Conservation (phyloP, 2,113 vertebrate species). For the Sinocyclocheilus anshuiensis region DNA sequence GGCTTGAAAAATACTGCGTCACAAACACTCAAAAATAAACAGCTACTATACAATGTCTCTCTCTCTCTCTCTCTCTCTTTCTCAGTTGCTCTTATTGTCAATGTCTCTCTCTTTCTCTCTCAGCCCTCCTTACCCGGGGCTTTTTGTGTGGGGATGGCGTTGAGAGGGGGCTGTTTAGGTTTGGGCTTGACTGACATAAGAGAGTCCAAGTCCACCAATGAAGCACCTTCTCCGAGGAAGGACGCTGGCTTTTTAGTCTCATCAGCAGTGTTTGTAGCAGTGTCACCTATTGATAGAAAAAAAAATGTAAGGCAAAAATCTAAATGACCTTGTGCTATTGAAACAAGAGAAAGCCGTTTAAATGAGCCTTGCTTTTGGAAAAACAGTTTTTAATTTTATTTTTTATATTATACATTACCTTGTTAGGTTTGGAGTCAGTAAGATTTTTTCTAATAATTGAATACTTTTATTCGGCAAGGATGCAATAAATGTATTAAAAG, state of each 20-base stretch:
- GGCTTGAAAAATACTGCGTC: conserved; percentile 26
- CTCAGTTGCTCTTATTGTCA: conserved; percentile 28
- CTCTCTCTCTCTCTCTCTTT: background rate
- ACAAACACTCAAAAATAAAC: conserved; percentile 44
- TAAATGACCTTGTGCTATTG: too few species aligned
- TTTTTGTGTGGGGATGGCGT: conserved; percentile 62
- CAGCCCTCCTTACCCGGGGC: conserved; percentile 73
- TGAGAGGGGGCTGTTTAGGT: conserved; percentile 55
- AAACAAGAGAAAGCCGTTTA: too few species aligned
- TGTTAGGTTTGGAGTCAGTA: background rate
- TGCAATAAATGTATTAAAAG: background rate
- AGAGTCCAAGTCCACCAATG: conserved; percentile 82
- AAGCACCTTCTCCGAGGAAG: conserved; percentile 81
- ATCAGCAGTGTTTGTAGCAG: conserved; percentile 32
- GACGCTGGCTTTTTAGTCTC: conserved; percentile 75
- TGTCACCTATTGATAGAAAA: conserved; percentile 19
- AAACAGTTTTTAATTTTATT: too few species aligned
- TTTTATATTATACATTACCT: background rate
- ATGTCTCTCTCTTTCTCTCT: conserved; percentile 43
- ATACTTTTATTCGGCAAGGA: background rate
- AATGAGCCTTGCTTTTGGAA: too few species aligned
- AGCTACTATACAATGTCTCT: conserved; percentile 26
- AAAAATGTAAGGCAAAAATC: background rate
- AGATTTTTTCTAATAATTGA: background rate
- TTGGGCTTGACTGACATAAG: conserved; percentile 74